These are phyloP conservation scores for Adelognathus sp. DNA, from an alignment of 2,888 invertebrate species.

Conservation along the genomic window DNA sequence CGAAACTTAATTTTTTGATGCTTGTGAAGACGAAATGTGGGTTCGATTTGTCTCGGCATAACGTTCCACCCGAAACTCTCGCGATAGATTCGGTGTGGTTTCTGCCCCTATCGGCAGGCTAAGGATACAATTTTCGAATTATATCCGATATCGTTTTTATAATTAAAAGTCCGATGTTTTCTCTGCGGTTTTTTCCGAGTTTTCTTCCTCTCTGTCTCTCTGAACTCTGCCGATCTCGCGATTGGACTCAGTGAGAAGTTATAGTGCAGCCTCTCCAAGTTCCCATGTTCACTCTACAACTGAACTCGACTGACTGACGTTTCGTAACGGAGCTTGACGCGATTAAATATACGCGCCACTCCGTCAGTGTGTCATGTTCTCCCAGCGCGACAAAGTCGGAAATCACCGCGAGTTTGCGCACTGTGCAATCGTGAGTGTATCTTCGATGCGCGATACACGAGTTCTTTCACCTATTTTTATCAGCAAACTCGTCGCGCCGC, in stretches of 20 bases:
- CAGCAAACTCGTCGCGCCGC: slow-evolving; percentile 26
- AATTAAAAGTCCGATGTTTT: too few species aligned
- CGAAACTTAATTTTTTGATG: slow-evolving; percentile 73
- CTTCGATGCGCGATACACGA: slow-evolving; percentile 32
- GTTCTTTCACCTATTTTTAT: slow-evolving; percentile 64
- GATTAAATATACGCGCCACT: slow-evolving; percentile 67
- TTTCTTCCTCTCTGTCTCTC: too few species aligned
- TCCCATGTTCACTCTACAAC: slow-evolving; percentile 67
- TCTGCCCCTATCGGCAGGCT: slow-evolving; percentile 24
- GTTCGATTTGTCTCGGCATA: slow-evolving; percentile 70
- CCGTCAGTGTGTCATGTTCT: slow-evolving; percentile 52
- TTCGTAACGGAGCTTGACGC: slow-evolving; percentile 56
- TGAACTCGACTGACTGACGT: slow-evolving; percentile 68
- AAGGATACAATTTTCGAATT: slow-evolving; percentile 39
- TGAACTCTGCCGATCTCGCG: not conserved
- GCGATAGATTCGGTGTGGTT: slow-evolving; percentile 35
- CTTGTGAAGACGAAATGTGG: slow-evolving; percentile 71
- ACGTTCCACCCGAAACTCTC: slow-evolving; percentile 66
- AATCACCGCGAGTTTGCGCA: slow-evolving; percentile 49
- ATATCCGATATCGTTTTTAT: slow-evolving; percentile 26
- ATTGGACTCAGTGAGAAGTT: slow-evolving; percentile 33
- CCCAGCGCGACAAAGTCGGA: not conserved
- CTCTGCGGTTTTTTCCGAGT: too few species aligned
- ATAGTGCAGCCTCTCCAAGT: slow-evolving; percentile 46
- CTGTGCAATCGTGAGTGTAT: not conserved